Conservation (phyloP, 2,797 vertebrate genomes). For the Scyliorhinus canicula region DNA sequence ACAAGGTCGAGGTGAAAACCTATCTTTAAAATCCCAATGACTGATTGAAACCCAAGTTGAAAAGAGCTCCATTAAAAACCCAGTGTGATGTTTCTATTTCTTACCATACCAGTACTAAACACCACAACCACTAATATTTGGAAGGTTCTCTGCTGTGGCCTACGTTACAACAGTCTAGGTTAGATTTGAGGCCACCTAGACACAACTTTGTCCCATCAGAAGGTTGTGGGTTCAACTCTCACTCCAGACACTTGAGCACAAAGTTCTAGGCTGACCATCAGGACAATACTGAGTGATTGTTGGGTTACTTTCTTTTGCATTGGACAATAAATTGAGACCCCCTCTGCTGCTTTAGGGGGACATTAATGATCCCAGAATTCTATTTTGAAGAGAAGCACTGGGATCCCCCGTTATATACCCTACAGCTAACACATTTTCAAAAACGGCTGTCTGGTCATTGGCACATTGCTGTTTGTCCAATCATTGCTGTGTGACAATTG, state of each 20-base stretch:
- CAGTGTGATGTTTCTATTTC: not conserved
- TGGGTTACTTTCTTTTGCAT: not conserved
- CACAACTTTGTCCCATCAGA: not conserved
- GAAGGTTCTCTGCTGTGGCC: not conserved
- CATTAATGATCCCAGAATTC: not conserved
- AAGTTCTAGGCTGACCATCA: not conserved
- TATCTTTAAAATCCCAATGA: not conserved
- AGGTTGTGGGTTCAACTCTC: not conserved
- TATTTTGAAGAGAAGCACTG: not conserved
- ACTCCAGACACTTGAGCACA: not conserved
- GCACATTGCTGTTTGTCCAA: not conserved
- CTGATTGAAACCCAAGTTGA: not conserved
- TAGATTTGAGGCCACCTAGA: not conserved
- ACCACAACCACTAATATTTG: not conserved
- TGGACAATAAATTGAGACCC: not conserved
- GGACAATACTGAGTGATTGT: not conserved
- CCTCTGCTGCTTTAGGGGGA: not conserved
- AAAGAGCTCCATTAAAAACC: not conserved
- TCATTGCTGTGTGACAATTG: no score
- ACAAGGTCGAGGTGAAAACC: not conserved
- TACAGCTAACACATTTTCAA: not conserved
- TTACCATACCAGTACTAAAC: not conserved
- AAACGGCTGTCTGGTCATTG: not conserved
- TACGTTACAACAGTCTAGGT: not conserved
- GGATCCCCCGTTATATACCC: not conserved